Evolutionary conservation across 2,888 invertebrate genomes (phyloP).

Genomic region (Tuta absoluta): DNA sequence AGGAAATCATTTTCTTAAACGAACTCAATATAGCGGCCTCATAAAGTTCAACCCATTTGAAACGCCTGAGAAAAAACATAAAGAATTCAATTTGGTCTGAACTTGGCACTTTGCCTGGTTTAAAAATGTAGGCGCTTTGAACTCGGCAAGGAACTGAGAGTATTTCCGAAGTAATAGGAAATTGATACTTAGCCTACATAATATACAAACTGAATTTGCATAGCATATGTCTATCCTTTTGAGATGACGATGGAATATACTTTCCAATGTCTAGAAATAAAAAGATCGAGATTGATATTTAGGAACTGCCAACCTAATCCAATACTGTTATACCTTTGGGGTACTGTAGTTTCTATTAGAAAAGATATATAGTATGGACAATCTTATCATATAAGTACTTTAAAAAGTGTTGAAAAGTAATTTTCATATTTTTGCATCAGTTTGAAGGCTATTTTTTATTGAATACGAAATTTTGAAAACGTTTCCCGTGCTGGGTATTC

Average conservation of each 20-base stretch:
- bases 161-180: background rate
- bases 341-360: too few relatives aligned
- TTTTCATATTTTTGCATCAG: too few relatives aligned
- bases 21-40: background rate
- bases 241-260: background rate
- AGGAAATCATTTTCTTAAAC: background rate
- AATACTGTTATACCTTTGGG: too few relatives aligned
- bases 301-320: too few relatives aligned
- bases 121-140: conserved; percentile 20
- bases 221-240: background rate
- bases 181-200: conserved; percentile 3
- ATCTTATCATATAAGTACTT: too few relatives aligned
- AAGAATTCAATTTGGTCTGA: conserved; percentile 22
- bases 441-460: too few relatives aligned
- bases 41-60: conserved; percentile 4
- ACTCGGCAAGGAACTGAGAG: background rate
- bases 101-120: conserved; percentile 26
- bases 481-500: too few relatives aligned
- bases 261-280: too few relatives aligned
- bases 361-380: too few relatives aligned
- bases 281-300: too few relatives aligned
- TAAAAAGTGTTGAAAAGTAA: too few relatives aligned
- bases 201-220: background rate
- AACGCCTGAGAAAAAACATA: conserved; percentile 4
- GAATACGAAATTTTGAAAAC: too few relatives aligned